Conservation (phyloP, 2,113 vertebrate genomes). For the Tretioscincus oriximinensis region DNA sequence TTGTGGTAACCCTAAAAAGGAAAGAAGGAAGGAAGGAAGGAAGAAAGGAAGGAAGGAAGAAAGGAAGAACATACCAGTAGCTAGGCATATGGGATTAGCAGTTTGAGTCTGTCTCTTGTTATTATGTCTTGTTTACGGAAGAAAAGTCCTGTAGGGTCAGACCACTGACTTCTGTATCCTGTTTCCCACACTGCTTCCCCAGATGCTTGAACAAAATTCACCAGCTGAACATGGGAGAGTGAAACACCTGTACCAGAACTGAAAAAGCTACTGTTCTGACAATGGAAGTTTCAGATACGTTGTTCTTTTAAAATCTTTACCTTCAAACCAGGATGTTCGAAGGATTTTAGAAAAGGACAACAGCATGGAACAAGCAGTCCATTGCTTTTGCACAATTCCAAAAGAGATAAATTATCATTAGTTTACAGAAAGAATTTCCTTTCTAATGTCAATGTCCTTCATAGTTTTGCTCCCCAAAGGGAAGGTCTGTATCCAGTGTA, state of each 20-base stretch:
- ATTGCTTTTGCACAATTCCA: conserved; percentile 7
- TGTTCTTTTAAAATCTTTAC: background rate
- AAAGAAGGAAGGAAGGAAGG: no score
- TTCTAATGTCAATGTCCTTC: conserved; percentile 36
- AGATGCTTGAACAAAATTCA: background rate
- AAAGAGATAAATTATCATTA: conserved; percentile 17
- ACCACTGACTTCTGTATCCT: background rate
- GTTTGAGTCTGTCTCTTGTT: background rate
- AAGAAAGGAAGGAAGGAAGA: no score
- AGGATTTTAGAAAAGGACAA: background rate
- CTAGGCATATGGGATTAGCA: background rate
- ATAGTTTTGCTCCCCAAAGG: conserved; percentile 50
- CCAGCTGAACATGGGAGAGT: background rate
- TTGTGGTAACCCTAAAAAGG: no score
- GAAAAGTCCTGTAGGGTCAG: background rate
- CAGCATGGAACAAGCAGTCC: background rate
- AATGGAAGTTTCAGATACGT: background rate
- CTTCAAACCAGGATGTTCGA: background rate
- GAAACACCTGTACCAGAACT: background rate
- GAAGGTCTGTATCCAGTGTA: conserved; percentile 51
- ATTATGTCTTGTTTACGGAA: background rate
- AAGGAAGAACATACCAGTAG: no score
- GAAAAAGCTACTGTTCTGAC: background rate
- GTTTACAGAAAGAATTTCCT: conserved; percentile 18
- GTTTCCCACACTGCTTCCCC: background rate